phyloP scores from a whole-genome alignment of 2,888 invertebrate genomes.

The Leptinotarsa tumamoca region DNA sequence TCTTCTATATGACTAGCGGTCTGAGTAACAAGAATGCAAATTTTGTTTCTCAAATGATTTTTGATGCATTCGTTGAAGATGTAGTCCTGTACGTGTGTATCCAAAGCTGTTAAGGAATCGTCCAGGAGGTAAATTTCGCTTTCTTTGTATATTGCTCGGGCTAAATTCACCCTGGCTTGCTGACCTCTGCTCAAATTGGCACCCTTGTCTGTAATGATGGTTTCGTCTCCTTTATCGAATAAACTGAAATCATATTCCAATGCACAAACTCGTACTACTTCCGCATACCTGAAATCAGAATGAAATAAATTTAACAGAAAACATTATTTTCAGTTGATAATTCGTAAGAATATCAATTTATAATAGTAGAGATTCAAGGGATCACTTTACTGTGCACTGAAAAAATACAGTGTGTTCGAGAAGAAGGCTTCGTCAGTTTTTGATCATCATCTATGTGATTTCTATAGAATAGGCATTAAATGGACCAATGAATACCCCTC shows the following conservation, averaged over 20 bases:
- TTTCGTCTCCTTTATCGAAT: slow-evolving; percentile 82
- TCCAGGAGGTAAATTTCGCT: slow-evolving; percentile 87
- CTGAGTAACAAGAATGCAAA: slow-evolving; percentile 80
- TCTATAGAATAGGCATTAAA: no score
- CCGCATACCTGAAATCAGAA: slow-evolving; percentile 44
- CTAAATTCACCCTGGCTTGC: slow-evolving; percentile 86
- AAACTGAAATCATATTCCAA: slow-evolving; percentile 77
- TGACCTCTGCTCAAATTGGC: slow-evolving; percentile 82
- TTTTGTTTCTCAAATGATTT: slow-evolving; percentile 73
- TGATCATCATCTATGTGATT: no score
- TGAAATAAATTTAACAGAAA: neutral
- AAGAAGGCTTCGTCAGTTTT: no score
- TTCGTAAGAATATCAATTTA: no score
- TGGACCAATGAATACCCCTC: no score
- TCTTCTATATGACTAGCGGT: slow-evolving; percentile 74
- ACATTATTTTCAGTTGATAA: no score
- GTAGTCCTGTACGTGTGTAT: slow-evolving; percentile 85
- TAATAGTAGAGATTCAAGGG: no score
- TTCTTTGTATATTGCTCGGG: slow-evolving; percentile 84
- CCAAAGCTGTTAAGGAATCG: slow-evolving; percentile 91
- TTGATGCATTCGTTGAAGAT: slow-evolving; percentile 84
- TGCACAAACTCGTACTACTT: slow-evolving; percentile 73
- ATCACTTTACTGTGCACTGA: no score
- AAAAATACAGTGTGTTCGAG: no score
- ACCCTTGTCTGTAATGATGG: slow-evolving; percentile 82